These are phyloP conservation scores for Bucco capensis DNA, from an alignment of 2,113 vertebrate genomes.

Conservation along the genomic window DNA sequence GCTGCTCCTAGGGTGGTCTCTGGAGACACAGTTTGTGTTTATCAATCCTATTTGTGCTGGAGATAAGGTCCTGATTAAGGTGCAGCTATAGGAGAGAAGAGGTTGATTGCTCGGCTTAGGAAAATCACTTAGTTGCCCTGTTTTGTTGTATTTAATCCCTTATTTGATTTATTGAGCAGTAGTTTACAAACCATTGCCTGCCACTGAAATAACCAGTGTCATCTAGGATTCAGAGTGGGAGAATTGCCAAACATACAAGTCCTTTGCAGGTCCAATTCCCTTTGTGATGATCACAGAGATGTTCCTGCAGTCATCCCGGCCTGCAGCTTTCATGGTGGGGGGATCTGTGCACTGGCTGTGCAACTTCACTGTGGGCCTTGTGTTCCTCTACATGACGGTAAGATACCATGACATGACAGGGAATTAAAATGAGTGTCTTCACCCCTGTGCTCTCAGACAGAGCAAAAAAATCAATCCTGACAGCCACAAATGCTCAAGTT, in stretches of 20 bases:
- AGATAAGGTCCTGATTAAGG: background rate
- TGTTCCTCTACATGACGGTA: slow-evolving; percentile 92
- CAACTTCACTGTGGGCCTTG: slow-evolving; percentile 88
- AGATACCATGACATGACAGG: background rate
- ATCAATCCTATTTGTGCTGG: background rate
- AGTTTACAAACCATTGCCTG: background rate
- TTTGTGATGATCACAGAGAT: slow-evolving; percentile 87
- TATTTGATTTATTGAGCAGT: background rate
- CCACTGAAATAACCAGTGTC: background rate
- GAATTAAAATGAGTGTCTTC: background rate
- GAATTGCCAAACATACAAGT: background rate
- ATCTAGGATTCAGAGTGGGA: background rate
- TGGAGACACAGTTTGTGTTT: background rate
- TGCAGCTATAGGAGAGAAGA: background rate
- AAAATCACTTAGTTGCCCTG: background rate
- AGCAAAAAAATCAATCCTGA: background rate
- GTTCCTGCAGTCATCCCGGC: slow-evolving; percentile 92
- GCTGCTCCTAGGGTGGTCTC: background rate
- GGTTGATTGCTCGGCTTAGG: background rate
- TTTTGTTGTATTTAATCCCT: background rate
- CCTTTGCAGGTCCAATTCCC: slow-evolving; percentile 83
- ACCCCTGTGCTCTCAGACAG: background rate
- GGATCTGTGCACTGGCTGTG: slow-evolving; percentile 92
- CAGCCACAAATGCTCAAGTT: rapidly evolving
- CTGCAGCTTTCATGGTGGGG: slow-evolving; percentile 89